Percentiles rank a stretch among this genome's conserved stretches.
These are phyloP conservation scores for Centropus bengalensis DNA, from an alignment of 2,113 vertebrate genomes.

Conservation along the genomic window DNA sequence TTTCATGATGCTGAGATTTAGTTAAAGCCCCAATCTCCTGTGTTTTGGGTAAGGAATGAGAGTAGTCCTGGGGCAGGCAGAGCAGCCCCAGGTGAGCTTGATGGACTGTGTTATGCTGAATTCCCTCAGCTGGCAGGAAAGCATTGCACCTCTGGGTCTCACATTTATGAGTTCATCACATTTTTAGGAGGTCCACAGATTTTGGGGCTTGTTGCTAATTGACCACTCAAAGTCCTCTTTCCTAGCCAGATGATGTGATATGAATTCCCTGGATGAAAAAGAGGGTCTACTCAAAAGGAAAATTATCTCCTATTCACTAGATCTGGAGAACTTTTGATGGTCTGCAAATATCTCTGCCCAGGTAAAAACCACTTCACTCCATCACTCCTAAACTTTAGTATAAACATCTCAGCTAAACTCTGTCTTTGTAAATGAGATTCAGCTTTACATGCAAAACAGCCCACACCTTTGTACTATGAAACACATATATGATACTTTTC, in stretches of 20 bases:
- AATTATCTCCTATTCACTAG: neutral
- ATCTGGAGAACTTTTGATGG: neutral
- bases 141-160: neutral
- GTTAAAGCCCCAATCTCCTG: neutral
- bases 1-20: constrained; percentile 11
- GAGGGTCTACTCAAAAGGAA: neutral
- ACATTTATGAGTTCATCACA: neutral
- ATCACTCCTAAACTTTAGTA: neutral
- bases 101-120: neutral
- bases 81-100: neutral
- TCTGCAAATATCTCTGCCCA: neutral
- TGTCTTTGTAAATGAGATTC: neutral
- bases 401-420: neutral
- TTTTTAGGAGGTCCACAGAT: neutral
- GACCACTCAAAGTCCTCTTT: neutral
- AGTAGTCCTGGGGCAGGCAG: neutral
- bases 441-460: neutral
- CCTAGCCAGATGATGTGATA: neutral
- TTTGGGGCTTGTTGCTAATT: neutral
- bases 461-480: neutral
- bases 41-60: neutral
- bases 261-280: neutral
- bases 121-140: neutral
- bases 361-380: neutral
- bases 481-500: neutral